Evolutionary conservation across 2,113 vertebrate species (phyloP).

Genomic region (Stercorarius parasiticus): DNA sequence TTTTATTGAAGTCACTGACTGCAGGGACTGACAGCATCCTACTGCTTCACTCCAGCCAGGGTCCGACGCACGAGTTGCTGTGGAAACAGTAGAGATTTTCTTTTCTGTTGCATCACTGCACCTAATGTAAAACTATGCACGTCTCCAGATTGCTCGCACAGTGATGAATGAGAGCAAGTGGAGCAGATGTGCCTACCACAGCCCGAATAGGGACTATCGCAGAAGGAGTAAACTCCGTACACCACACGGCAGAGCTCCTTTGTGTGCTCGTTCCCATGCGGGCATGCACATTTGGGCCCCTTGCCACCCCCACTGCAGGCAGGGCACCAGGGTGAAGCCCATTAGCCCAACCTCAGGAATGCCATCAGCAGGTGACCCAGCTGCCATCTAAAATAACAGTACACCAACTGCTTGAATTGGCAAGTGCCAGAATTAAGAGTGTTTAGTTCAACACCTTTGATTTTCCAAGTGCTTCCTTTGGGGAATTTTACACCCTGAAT

Average conservation of each 20-base stretch:
- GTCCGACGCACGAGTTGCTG: slow-evolving; percentile 20
- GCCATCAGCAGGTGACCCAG: background rate
- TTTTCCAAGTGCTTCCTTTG: background rate
- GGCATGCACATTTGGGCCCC: accelerated
- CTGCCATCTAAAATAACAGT: background rate
- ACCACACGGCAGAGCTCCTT: accelerated
- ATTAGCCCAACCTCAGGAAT: background rate
- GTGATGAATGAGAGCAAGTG: background rate
- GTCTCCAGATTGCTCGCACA: background rate
- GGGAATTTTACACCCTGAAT: background rate
- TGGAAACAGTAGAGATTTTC: slow-evolving; percentile 33
- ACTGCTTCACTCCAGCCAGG: background rate
- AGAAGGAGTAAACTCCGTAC: background rate
- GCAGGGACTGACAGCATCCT: background rate
- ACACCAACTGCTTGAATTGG: background rate
- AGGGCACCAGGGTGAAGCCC: background rate
- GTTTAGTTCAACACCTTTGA: background rate
- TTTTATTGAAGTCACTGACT: background rate
- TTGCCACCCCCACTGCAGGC: accelerated
- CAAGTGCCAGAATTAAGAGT: background rate
- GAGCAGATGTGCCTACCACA: background rate
- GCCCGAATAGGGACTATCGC: accelerated
- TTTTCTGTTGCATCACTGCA: slow-evolving; percentile 5
- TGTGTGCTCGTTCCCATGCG: accelerated
- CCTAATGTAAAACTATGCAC: background rate